Evolutionary conservation across 2,888 invertebrate genomes (phyloP), one percentile per base, ranked within the genome.

Genomic region (Chesias legatella): DNA sequence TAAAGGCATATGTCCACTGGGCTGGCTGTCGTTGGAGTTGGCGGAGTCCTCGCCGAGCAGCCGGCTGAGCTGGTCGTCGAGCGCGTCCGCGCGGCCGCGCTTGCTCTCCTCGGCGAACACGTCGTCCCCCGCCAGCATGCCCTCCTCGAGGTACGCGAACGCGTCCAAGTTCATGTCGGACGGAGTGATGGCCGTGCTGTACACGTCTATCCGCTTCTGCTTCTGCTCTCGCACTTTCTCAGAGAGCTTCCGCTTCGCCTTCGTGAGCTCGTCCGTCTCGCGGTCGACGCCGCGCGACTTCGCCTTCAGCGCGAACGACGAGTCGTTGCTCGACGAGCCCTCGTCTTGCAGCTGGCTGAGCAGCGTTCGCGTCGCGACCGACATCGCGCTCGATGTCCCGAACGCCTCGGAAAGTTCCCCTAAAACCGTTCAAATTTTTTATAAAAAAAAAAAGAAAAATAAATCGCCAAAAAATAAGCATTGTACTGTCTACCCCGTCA

Each of bases 341-440:
- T 89, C 89, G 67, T 89, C 89, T 60, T 89, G 89, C 41, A 89
- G 76, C 59, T 89, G 89, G 59, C 88, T 89, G 46, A 89, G 79
- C 40, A 89, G 63, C 13, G 88, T 86, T 36, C 89, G 71, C 63
- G 85, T 79, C 44, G 88, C 80, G 43, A 80, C 73, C 47, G 81
- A 73, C 62, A 85, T 72, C 25, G 76, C 76, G 53, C 79, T 73
- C 53, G 81, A 66, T 49, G 73, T 68, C 63, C 67, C 77, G 72
- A 73, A 85, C 50, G 80, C 64, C 63, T 74, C 82, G 61, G 79
- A 73, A 60, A 74, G 68, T 60, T 81, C 85, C 58, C 86, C 88
- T 88, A 74, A 70, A 82, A 72, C 59, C 59, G 66, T 57, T 62
- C 48, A 63, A 48, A 58, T 64, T 54, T 58, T 58, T 58, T 60